phyloP scores from a whole-genome alignment of 2,113 vertebrate species.

The Struthidea cinerea region DNA sequence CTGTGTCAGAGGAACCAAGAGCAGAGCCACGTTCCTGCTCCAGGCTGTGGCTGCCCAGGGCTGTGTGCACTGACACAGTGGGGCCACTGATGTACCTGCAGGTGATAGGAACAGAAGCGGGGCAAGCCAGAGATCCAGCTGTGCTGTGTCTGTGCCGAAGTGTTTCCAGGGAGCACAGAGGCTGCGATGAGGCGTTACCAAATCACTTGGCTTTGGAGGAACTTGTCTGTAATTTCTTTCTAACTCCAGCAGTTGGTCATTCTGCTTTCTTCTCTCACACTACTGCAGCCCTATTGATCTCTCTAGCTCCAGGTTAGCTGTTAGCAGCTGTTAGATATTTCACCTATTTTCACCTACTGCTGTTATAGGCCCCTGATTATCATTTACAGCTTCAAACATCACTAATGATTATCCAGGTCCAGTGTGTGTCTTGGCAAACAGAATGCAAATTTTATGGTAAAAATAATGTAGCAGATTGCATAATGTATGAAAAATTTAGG shows the following conservation, averaged over 20 bases:
- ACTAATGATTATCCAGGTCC: not conserved
- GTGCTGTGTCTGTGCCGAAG: not conserved
- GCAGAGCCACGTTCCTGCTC: not conserved
- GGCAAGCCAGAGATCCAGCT: not conserved
- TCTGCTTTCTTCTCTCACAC: not conserved
- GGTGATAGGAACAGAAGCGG: fast-evolving
- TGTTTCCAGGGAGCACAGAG: not conserved
- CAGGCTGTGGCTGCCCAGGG: not conserved
- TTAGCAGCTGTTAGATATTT: not conserved
- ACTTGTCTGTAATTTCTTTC: not conserved
- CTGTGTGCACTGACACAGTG: fast-evolving
- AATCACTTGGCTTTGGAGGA: not conserved
- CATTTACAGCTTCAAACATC: not conserved
- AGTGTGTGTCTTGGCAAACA: not conserved
- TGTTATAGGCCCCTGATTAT: not conserved
- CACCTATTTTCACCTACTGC: not conserved
- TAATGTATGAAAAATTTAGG: not conserved
- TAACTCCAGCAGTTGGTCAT: not conserved
- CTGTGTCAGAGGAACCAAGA: not conserved
- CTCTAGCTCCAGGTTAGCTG: not conserved
- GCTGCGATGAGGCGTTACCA: not conserved
- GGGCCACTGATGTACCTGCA: fast-evolving
- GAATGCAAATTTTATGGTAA: not conserved
- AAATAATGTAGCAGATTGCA: not conserved
- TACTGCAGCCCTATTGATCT: not conserved